Evolutionary conservation across 2,113 vertebrate species (phyloP), one percentile per base, ranked within the genome.

Genomic region (Galemys pyrenaicus): DNA sequence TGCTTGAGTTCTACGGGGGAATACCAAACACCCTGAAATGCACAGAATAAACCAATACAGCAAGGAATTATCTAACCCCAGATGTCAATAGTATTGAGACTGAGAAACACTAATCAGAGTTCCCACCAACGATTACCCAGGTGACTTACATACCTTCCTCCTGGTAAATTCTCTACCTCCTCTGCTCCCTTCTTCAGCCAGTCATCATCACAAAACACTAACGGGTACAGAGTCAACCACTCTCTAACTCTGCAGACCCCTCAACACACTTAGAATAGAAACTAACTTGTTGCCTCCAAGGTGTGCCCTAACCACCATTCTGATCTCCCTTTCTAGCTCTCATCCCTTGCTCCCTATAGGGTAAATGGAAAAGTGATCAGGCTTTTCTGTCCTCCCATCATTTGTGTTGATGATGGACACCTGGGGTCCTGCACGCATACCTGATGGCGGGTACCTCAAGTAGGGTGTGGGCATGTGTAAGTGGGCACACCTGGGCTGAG

Each of bases 231-330:
- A 37, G 24, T 9, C 37, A n/a, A 58, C 4, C 56, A 78, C 30
- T 37, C 10, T 51, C 64, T 39, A 54, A 58, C 24, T 41, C 37
- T 60, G 44, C 28, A 73, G 51, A 6, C 19, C 32, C 20, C 0
- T 39, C n/a, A 67, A 30, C n/a, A 73, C 5, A 44, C 24, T 58
- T 73, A 56, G 22, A 79, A 51, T 65, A 32, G 64, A 22, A 78
- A 49, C 58, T 44, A 9, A 62, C 20, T 62, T 58, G 6, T 24
- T 49, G n/a, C 12, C 46, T 26, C 22, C 65, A 54, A 84, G 64
- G 28, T 28, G 9, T 30, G 54, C 9, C 0, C 10, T 16, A 8
- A 0, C 12, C 35, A 8, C 15, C 9, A 3, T 32, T 82, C 51
- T 60, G 19, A 70, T 8, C 32, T 3, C 9, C 6, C 30, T 70